These are phyloP conservation scores for Eristalis arbustorum DNA, from an alignment of 2,888 invertebrate genomes.

Conservation along the genomic window DNA sequence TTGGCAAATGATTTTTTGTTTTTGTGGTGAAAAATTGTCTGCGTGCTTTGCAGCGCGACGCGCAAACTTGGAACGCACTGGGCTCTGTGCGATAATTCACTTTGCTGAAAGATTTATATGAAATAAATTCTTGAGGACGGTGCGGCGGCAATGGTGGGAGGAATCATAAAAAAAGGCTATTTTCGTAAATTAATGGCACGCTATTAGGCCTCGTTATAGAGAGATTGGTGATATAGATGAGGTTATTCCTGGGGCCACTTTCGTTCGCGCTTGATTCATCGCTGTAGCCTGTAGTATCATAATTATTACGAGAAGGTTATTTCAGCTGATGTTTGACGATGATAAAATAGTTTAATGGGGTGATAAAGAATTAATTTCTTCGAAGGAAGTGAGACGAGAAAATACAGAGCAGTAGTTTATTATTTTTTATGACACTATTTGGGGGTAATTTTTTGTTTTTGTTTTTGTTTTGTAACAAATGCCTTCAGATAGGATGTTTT, in stretches of 20 bases:
- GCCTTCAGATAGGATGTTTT: not conserved
- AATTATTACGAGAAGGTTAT: conserved; percentile 64
- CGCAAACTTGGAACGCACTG: conserved; percentile 24
- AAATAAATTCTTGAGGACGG: conserved; percentile 62
- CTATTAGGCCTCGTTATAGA: conserved; percentile 68
- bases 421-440: conserved; percentile 53
- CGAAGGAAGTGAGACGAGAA: conserved; percentile 7
- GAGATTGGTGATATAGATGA: conserved; percentile 54
- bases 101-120: conserved; percentile 60
- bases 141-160: conserved; percentile 33
- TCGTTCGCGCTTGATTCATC: conserved; percentile 49
- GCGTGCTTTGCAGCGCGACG: conserved; percentile 38
- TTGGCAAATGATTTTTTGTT: conserved; percentile 26
- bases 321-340: conserved; percentile 62
- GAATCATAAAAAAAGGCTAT: conserved; percentile 59
- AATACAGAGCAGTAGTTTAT: conserved; percentile 42
- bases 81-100: conserved; percentile 58
- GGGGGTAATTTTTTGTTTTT: conserved; percentile 25
- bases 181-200: conserved; percentile 68
- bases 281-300: conserved; percentile 47
- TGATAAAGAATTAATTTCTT: conserved; percentile 68
- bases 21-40: conserved; percentile 10
- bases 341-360: conserved; percentile 68
- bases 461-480: not conserved
- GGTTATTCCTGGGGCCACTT: conserved; percentile 54